Conservation (phyloP, 2,113 vertebrate species). For the Pedetes capensis region DNA sequence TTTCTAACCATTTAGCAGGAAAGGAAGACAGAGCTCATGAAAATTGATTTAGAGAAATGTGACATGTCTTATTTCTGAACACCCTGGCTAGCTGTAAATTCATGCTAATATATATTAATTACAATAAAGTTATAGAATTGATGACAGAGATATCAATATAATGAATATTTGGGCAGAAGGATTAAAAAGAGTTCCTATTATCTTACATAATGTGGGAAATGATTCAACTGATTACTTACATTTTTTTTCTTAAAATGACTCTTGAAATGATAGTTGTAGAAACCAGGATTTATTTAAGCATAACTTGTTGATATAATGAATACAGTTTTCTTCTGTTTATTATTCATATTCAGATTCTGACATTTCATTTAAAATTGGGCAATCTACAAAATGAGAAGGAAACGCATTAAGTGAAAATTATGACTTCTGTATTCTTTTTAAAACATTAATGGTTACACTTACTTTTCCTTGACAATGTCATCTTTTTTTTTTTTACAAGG, state of each 20-base stretch:
- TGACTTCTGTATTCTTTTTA: background rate
- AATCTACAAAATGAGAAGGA: background rate
- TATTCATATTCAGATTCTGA: background rate
- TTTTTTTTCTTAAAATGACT: constrained; percentile 8
- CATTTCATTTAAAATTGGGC: constrained; percentile 22
- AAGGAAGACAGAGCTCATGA: background rate
- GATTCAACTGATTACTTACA: background rate
- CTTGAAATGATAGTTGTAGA: background rate
- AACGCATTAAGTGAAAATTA: background rate
- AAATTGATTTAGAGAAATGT: background rate
- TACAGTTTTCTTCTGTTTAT: background rate
- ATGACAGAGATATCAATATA: background rate
- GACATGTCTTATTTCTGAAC: background rate
- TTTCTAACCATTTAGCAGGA: background rate
- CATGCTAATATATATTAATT: background rate
- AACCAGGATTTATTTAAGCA: background rate
- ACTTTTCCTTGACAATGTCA: background rate
- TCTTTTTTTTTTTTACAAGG: background rate
- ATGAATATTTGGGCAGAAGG: background rate
- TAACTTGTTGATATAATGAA: background rate
- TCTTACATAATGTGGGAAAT: background rate
- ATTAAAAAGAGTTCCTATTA: background rate
- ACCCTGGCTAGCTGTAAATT: background rate
- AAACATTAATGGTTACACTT: constrained; percentile 31
- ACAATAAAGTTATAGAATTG: background rate